Conservation (phyloP, 1,140 invertebrate species). For the Carposina sasakii region DNA sequence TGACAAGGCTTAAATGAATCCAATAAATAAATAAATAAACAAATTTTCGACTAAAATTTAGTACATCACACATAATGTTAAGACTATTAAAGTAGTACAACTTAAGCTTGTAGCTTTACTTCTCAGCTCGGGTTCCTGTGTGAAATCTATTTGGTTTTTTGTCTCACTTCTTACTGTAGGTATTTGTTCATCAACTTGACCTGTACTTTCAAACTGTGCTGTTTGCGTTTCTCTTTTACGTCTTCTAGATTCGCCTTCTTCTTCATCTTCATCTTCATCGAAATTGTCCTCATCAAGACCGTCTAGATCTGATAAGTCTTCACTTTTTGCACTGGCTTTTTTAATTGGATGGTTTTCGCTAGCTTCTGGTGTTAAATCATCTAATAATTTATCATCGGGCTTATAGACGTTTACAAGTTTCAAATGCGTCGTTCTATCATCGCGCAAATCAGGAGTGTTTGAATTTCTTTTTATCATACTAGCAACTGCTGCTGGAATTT, state of each 20-base stretch:
- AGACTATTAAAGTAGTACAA: slow-evolving; percentile 27
- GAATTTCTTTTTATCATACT: slow-evolving; percentile 16
- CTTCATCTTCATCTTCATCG: slow-evolving; percentile 34
- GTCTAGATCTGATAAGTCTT: slow-evolving; percentile 20
- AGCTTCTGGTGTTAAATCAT: slow-evolving; percentile 37
- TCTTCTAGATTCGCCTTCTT: slow-evolving; percentile 23
- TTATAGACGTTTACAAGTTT: slow-evolving; percentile 43
- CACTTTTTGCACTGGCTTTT: slow-evolving; percentile 2
- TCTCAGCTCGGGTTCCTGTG: neutral
- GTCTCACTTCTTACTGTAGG: slow-evolving; percentile 23
- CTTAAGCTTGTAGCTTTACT: neutral
- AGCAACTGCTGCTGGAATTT: slow-evolving; percentile 74
- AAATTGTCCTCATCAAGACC: slow-evolving; percentile 29
- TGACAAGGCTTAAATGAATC: slow-evolving; percentile 59
- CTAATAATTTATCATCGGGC: slow-evolving; percentile 14
- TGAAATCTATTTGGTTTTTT: slow-evolving; percentile 43
- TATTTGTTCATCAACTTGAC: slow-evolving; percentile 32
- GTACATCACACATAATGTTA: slow-evolving; percentile 31
- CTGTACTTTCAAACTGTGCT: slow-evolving; percentile 46
- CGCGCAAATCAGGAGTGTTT: slow-evolving; percentile 3
- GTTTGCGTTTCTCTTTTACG: slow-evolving; percentile 46
- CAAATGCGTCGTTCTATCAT: slow-evolving; percentile 37
- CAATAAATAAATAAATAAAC: slow-evolving; percentile 60
- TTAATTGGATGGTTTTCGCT: slow-evolving; percentile 40
- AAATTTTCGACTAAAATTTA: slow-evolving; percentile 32